Percentiles rank a stretch among this genome's conserved stretches.
Evolutionary conservation across 2,888 invertebrate species (phyloP).

Genomic region (Diarsia brunnea): DNA sequence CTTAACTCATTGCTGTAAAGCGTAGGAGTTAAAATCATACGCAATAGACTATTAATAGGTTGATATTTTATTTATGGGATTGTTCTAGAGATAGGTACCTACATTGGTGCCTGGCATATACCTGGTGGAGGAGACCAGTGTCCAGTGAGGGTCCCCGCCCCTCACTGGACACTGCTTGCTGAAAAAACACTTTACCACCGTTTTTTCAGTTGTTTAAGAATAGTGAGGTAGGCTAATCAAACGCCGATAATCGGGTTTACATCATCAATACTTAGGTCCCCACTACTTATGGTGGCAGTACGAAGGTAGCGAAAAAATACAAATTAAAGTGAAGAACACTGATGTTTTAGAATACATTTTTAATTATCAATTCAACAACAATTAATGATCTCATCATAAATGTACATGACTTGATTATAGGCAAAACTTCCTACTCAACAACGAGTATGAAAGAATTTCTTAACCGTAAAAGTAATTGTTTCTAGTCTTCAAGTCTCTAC

Average conservation of each 20-base stretch:
- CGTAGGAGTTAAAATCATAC: conserved; percentile 1
- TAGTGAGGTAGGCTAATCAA: background rate
- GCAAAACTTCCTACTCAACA: background rate
- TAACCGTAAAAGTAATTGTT: conserved; percentile 10
- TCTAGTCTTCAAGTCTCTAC: conserved; percentile 67
- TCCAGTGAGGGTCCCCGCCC: too few species aligned
- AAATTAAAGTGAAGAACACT: background rate
- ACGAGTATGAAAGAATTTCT: background rate
- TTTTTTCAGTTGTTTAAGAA: background rate
- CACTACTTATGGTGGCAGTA: background rate
- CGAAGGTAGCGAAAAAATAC: background rate
- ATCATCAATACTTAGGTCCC: background rate
- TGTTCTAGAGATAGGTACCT: background rate
- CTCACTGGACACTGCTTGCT: too few species aligned
- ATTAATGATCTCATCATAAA: background rate
- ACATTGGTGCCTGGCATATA: background rate
- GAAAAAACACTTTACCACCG: too few species aligned
- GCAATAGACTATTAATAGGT: background rate
- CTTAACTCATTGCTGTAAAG: conserved; percentile 32
- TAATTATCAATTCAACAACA: background rate
- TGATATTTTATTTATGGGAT: conserved; percentile 24
- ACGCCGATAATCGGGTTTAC: background rate
- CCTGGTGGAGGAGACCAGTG: too few species aligned
- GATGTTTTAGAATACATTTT: background rate
- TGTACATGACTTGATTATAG: background rate